Evolutionary conservation across 2,113 vertebrate genomes (phyloP), one percentile per base, ranked within the genome.

Genomic region (Holacanthus passer): DNA sequence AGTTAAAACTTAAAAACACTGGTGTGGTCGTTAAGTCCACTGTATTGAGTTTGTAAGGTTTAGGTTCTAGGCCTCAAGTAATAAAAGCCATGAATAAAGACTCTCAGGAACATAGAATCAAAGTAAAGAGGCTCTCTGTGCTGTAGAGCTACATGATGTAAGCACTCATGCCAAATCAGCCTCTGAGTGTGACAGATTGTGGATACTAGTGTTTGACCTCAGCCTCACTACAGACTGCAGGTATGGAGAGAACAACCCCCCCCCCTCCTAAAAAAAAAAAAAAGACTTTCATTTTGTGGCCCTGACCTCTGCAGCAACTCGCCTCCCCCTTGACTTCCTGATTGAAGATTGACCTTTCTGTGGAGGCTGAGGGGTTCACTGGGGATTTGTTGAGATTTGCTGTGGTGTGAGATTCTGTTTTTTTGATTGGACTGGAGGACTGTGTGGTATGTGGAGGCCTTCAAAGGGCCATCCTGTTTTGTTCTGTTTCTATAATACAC

Each of bases 261-360:
- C 11, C 24, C 10, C 31, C 43, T 7, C 63, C 45, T n/a, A n/a
- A n/a, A n/a, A n/a, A n/a, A n/a, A n/a, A n/a, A n/a, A n/a, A 85
- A 72, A 87, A 72, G 52, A 78, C 66, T 74, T 85, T 81, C 47
- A 56, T 84, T 72, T 77, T 48, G 60, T 63, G 43, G 52, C 50
- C 55, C 29, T 50, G 71, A 53, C 88, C 82, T 69, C 83, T 37
- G 68, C 43, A 48, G 65, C 60, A 55, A 63, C 67, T 66, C 3
- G 3, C 73, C 80, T 17, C 50, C 86, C 24, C 56, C 24, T 50
- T 1, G 58, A 76, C 41, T 68, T 13, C 81, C 0, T 86, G 70
- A 90, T 86, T 90, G 83, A 90, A 82, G 83, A 64, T 41, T 82
- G 86, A 88, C 89, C 86, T 88, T 84, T 77, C 32, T 8, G 27